Conservation (phyloP, 2,888 invertebrate genomes). For the Psylliodes chrysocephalus region DNA sequence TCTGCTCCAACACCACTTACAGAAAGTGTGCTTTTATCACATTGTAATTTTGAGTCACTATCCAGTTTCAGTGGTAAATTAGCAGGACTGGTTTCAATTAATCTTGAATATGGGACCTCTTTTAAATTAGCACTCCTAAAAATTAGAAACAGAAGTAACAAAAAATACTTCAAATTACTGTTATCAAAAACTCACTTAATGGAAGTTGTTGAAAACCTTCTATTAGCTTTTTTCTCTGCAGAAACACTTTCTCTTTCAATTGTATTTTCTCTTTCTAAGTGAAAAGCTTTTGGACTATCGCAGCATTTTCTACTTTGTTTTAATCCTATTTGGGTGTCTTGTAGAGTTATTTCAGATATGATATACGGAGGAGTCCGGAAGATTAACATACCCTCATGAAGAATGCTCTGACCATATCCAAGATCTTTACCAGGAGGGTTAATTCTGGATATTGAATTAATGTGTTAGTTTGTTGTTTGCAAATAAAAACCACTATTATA, state of each 20-base stretch:
- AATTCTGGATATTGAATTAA: no score
- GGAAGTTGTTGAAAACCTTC: conserved; percentile 74
- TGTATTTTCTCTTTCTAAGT: conserved; percentile 50
- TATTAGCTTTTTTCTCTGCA: conserved; percentile 59
- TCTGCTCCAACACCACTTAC: conserved; percentile 65
- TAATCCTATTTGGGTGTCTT: conserved; percentile 68
- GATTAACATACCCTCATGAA: conserved; percentile 86
- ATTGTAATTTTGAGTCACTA: conserved; percentile 77
- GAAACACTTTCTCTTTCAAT: conserved; percentile 54
- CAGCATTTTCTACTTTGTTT: conserved; percentile 38
- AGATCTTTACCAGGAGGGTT: conserved; percentile 83
- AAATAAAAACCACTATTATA: not conserved
- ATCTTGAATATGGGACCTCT: conserved; percentile 83
- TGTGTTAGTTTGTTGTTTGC: not conserved
- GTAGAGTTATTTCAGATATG: conserved; percentile 78
- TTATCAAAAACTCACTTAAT: no score
- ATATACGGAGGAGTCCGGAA: conserved; percentile 93
- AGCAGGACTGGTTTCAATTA: conserved; percentile 75
- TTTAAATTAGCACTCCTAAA: conserved; percentile 56
- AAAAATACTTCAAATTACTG: conserved; percentile 47
- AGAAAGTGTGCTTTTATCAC: conserved; percentile 61
- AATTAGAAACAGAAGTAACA: conserved; percentile 30
- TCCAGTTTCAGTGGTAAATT: conserved; percentile 70
- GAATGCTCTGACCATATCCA: conserved; percentile 93
- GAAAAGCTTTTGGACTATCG: conserved; percentile 51